phyloP scores from a whole-genome alignment of 2,797 vertebrate genomes.

The Lithobates pipiens region DNA sequence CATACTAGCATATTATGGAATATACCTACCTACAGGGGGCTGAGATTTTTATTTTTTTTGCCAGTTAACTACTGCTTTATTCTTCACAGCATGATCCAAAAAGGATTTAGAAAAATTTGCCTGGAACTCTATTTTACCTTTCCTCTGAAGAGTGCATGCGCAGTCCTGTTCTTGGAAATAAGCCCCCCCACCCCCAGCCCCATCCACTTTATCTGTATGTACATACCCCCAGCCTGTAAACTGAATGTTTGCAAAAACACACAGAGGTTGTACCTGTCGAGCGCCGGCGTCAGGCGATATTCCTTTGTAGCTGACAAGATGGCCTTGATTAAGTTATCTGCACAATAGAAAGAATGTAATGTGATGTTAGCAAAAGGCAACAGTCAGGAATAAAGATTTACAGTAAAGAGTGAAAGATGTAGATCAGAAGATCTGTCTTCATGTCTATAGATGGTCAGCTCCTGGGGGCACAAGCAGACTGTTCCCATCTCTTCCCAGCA shows the following conservation, averaged over 20 bases:
- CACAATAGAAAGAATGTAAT: constrained; percentile 56
- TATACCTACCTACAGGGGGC: no score
- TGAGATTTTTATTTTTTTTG: no score
- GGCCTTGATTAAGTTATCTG: constrained; percentile 82
- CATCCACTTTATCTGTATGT: no score
- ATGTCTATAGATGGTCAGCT: background rate
- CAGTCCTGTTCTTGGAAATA: background rate
- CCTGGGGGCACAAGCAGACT: background rate
- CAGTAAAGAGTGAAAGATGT: background rate
- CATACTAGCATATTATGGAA: no score
- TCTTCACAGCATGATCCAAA: no score
- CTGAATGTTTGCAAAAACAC: no score
- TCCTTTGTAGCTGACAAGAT: constrained; percentile 85
- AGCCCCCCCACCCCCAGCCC: no score
- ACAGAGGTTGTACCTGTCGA: constrained; percentile 74
- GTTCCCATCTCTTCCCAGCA: background rate
- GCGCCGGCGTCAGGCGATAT: constrained; percentile 79
- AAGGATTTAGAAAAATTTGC: no score
- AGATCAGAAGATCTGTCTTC: background rate
- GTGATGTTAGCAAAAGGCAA: background rate
- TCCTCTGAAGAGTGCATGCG: no score
- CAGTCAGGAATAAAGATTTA: background rate
- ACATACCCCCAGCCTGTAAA: background rate
- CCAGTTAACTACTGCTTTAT: no score
- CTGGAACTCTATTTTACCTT: no score